Conservation (phyloP, 2,888 invertebrate genomes). For the Andrena fulva region DNA sequence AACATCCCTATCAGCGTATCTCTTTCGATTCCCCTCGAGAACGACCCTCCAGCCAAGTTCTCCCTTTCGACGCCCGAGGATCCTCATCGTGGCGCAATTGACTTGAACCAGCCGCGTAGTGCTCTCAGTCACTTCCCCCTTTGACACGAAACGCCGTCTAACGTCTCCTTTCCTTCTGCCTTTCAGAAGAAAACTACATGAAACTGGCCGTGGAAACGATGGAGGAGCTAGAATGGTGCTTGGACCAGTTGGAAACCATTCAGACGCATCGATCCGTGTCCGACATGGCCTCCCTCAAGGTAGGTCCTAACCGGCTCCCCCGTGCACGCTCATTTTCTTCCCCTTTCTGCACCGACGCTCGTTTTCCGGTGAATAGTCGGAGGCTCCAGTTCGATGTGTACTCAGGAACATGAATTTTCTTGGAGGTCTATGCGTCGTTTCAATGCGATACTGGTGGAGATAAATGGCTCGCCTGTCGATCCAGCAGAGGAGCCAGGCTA, state of each 20-base stretch:
- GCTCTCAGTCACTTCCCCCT: constrained; percentile 11
- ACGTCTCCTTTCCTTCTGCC: constrained; percentile 45
- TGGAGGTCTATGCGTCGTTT: background rate
- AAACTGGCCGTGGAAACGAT: constrained; percentile 98
- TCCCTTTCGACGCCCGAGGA: background rate
- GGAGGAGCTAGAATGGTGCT: constrained; percentile 99
- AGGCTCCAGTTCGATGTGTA: background rate
- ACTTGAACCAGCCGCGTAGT: background rate
- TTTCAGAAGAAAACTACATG: constrained; percentile 95
- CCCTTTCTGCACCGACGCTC: constrained; percentile 9
- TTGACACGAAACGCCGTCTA: background rate
- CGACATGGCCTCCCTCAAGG: constrained; percentile 99
- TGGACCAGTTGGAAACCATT: constrained; percentile 99
- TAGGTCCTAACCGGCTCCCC: constrained; percentile 83
- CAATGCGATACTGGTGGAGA: background rate
- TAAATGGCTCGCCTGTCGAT: background rate
- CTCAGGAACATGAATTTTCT: constrained; percentile 1
- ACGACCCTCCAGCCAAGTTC: background rate
- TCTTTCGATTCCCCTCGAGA: background rate
- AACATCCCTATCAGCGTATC: background rate
- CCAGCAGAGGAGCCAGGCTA: background rate
- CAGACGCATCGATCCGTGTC: constrained; percentile 99
- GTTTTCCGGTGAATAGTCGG: constrained; percentile 20
- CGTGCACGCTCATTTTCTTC: too few relatives aligned
- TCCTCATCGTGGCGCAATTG: background rate